A percentile compares a stretch with the other conserved stretches of the same genome.
phyloP scores from a whole-genome alignment of 2,113 vertebrate species.

The Apus apus region DNA sequence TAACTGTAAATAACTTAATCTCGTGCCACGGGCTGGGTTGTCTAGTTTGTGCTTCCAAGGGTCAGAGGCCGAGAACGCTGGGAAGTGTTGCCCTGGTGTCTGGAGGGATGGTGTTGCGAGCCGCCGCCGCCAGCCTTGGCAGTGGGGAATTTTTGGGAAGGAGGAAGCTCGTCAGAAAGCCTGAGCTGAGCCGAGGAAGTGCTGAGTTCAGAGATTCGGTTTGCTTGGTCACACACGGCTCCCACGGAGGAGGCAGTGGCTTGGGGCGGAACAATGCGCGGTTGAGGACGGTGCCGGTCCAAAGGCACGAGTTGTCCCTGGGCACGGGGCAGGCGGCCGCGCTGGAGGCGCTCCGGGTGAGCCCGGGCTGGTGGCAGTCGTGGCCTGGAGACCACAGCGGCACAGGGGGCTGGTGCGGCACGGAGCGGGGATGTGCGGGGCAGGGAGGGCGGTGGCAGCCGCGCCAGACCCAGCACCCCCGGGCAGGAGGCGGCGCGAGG shows the following conservation, averaged over 20 bases:
- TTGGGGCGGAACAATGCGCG: accelerated
- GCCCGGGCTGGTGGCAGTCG: accelerated
- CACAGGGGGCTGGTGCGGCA: accelerated
- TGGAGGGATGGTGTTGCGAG: not conserved
- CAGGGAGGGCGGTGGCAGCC: not conserved
- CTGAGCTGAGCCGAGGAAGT: not conserved
- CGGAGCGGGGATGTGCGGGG: not conserved
- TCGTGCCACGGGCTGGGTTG: accelerated
- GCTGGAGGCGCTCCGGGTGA: accelerated
- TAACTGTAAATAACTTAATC: not conserved
- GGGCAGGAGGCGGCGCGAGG: accelerated
- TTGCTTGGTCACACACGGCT: not conserved
- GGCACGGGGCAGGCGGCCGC: accelerated
- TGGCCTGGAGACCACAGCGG: not conserved
- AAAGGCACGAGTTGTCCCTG: not conserved
- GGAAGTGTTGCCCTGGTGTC: not conserved
- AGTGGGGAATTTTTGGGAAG: not conserved
- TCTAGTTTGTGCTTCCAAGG: not conserved
- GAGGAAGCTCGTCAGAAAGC: not conserved
- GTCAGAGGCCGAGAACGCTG: not conserved
- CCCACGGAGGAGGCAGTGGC: not conserved
- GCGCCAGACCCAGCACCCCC: accelerated
- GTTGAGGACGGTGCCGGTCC: not conserved
- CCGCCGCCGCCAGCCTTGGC: not conserved
- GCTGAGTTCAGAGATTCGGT: not conserved